phyloP scores from a whole-genome alignment of 2,113 vertebrate species.

The Microcebus tavaratra region DNA sequence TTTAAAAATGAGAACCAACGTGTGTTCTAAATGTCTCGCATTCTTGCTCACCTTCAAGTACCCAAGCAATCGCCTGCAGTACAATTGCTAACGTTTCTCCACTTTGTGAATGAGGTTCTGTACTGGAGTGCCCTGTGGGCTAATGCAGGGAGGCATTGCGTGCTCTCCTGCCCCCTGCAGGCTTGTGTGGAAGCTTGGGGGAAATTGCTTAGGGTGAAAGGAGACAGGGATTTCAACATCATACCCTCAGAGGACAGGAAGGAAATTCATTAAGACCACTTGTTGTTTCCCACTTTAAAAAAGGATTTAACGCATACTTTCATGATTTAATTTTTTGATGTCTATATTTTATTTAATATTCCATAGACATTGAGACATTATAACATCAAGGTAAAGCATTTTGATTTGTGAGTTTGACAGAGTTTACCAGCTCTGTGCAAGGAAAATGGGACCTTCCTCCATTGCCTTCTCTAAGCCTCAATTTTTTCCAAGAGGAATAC shows the following conservation, averaged over 20 bases:
- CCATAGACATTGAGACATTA: neutral
- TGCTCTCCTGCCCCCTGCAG: neutral
- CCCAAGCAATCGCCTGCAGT: neutral
- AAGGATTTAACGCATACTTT: neutral
- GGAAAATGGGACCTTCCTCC: neutral
- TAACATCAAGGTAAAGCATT: neutral
- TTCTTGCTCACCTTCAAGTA: neutral
- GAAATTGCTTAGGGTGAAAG: neutral
- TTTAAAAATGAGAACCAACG: neutral
- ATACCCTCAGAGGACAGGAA: neutral
- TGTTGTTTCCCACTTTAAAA: neutral
- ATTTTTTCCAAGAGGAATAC: neutral
- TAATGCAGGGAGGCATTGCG: neutral
- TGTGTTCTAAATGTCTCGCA: neutral
- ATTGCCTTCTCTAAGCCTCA: neutral
- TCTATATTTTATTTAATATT: constrained; percentile 29
- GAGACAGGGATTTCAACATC: neutral
- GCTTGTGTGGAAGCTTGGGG: neutral
- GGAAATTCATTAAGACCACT: neutral
- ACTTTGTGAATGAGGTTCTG: neutral
- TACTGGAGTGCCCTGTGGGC: neutral
- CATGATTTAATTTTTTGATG: neutral
- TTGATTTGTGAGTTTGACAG: neutral
- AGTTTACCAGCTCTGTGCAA: neutral
- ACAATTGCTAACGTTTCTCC: neutral